Percentiles rank a stretch among this genome's conserved stretches.
These are phyloP conservation scores for Mercenaria mercenaria DNA, from an alignment of 1,140 invertebrate species.

Conservation along the genomic window DNA sequence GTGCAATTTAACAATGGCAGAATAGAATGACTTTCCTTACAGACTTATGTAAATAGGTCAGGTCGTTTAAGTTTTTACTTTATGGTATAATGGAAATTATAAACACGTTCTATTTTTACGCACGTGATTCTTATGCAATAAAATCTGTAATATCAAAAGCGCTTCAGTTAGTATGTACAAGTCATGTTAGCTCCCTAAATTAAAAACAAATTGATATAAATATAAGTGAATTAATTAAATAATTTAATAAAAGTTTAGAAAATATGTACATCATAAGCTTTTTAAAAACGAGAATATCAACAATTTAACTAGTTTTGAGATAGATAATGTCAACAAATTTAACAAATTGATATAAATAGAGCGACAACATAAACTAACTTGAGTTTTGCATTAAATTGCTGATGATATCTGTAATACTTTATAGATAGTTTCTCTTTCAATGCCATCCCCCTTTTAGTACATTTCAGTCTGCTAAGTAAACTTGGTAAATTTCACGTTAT, in stretches of 20 bases:
- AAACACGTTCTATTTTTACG: too few relatives aligned
- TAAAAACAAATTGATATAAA: slow-evolving; percentile 45
- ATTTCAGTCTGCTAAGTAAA: too few relatives aligned
- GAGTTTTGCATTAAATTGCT: slow-evolving; percentile 7
- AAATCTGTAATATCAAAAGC: background rate
- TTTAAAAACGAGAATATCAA: slow-evolving; percentile 29
- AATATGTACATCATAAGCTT: slow-evolving; percentile 44
- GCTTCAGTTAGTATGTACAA: slow-evolving; percentile 1
- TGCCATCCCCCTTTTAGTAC: background rate
- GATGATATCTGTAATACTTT: background rate
- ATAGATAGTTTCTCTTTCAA: background rate
- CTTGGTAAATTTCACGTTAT: background rate
- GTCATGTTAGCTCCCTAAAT: slow-evolving; percentile 28
- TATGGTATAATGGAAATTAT: too few relatives aligned
- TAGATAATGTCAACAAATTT: slow-evolving; percentile 45
- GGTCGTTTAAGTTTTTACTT: too few relatives aligned
- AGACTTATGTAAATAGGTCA: too few relatives aligned
- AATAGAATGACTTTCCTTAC: too few relatives aligned
- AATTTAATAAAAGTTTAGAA: slow-evolving; percentile 51
- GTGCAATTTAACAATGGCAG: too few relatives aligned
- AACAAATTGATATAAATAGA: slow-evolving; percentile 49
- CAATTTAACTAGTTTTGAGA: slow-evolving; percentile 29
- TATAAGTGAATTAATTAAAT: slow-evolving; percentile 47
- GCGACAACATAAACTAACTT: slow-evolving; percentile 35
- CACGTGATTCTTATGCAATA: background rate